Evolutionary conservation across 2,797 vertebrate genomes (phyloP), one percentile per base, ranked within the genome.

Genomic region (Periophthalmus magnuspinnatus): DNA sequence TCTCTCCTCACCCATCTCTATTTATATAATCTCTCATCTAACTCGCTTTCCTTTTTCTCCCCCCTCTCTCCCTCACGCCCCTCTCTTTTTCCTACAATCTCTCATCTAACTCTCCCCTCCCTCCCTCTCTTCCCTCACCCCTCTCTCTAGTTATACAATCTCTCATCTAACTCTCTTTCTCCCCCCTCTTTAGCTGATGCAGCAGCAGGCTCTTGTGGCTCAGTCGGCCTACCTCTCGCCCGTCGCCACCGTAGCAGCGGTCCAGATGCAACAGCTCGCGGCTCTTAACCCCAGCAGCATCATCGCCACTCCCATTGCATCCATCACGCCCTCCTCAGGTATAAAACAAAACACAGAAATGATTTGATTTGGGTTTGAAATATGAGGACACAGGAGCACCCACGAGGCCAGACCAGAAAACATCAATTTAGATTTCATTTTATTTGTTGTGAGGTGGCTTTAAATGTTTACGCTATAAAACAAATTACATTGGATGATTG

Each of bases 141-240:
- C 48, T 50, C 48, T n/a, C 7, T 48, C 16, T 48, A 5, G 48
- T 2, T 50, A 7, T n/a, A 50, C 19, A 19, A 5, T 3, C 50
- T 6, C n/a, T 2, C n/a, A n/a, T 21, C 50, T 52, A 52, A 52
- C n/a, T 0, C 50, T 11, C 3, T 11, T 0, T 22, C 9, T 54
- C 54, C 21, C 57, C 47, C 34, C 58, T 77, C 70, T 69, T 1
- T 90, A 97, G 96, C 81, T 97, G 84, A 97, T 97, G 94, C 96
- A 97, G 93, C 96, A 97, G 91, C 96, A 98, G 93, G 96, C 96
- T 68, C 91, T 97, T 90, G 95, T 97, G 72, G 96, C 96, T 41
- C 96, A 97, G 92, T 96, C 95, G 17, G 95, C 96, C 86, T 97
- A 98, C 93, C 94, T 98, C 90, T 97, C 95, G 90, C 96, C 96